A percentile compares a stretch with the other conserved stretches of the same genome.
Evolutionary conservation across 2,888 invertebrate genomes (phyloP).

Genomic region (Sussaba pulchella): DNA sequence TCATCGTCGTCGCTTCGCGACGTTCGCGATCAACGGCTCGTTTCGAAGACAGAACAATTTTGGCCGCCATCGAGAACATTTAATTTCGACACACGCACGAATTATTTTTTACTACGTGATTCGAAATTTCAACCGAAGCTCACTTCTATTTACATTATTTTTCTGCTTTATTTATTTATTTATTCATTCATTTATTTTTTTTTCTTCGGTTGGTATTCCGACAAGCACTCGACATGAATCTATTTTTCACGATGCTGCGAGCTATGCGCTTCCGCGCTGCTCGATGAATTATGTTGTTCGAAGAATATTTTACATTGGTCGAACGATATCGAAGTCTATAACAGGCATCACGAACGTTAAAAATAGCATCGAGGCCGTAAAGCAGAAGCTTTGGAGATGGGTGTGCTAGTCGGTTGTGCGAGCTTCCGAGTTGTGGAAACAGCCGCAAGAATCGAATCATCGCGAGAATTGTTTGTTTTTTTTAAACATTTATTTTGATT

Average conservation of each 20-base stretch:
- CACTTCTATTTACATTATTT: not conserved
- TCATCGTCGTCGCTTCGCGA: constrained; percentile 41
- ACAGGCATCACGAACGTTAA: constrained; percentile 71
- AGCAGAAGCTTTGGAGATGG: constrained; percentile 65
- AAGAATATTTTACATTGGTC: constrained; percentile 36
- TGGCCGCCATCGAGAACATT: constrained; percentile 68
- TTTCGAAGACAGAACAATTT: constrained; percentile 72
- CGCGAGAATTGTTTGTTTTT: constrained; percentile 11
- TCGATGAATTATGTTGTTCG: constrained; percentile 17
- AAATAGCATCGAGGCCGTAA: constrained; percentile 78
- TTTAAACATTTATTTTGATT: no score
- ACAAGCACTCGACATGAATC: no score
- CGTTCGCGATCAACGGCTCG: constrained; percentile 36
- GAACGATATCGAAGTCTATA: constrained; percentile 45
- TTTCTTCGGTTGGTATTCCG: no score
- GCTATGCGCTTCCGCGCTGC: not conserved
- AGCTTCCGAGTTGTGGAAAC: constrained; percentile 22
- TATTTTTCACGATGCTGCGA: no score
- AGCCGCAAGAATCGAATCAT: not conserved
- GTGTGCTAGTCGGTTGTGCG: constrained; percentile 51
- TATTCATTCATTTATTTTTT: no score
- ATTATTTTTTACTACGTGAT: constrained; percentile 14
- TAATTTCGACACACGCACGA: constrained; percentile 67
- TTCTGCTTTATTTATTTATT: not conserved
- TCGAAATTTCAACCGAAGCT: constrained; percentile 12